A percentile compares a stretch with the other conserved stretches of the same genome.
Evolutionary conservation across 2,888 invertebrate species (phyloP).

Genomic region (Philopedon plagiatum): DNA sequence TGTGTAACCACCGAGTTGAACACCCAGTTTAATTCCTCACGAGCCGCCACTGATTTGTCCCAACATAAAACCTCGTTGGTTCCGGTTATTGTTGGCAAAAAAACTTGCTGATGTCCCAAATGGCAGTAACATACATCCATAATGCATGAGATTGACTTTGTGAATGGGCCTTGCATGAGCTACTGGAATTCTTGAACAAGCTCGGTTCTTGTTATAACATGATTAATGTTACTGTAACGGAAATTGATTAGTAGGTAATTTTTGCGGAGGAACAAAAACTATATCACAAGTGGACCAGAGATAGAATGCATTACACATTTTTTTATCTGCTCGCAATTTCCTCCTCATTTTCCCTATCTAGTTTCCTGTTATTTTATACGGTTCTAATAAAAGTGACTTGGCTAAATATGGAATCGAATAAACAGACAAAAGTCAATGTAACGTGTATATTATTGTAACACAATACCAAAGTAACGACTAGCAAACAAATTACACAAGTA

Average conservation of each 20-base stretch:
- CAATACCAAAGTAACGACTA: constrained; percentile 25
- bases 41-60: not conserved
- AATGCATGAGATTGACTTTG: constrained; percentile 2
- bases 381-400: constrained; percentile 21
- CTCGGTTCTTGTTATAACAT: not conserved
- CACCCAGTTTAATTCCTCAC: too few relatives aligned
- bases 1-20: too few relatives aligned
- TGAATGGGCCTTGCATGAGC: constrained; percentile 5
- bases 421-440: constrained; percentile 27
- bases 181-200: constrained; percentile 6
- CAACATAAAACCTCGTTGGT: not conserved
- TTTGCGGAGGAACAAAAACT: not conserved
- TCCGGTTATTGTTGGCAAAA: constrained; percentile 18
- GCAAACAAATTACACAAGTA: constrained; percentile 33
- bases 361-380: constrained; percentile 9
- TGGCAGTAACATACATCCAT: constrained; percentile 13
- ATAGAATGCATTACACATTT: too few relatives aligned
- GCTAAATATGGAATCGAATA: constrained; percentile 25
- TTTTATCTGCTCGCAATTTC: too few relatives aligned
- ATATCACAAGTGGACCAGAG: not conserved
- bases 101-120: constrained; percentile 13
- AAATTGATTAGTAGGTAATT: not conserved
- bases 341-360: constrained; percentile 8
- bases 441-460: constrained; percentile 18
- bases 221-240: not conserved